Base-by-base conservation (phyloP, 1,140 invertebrate genomes). In the Zaprionus vittiger region DNA sequence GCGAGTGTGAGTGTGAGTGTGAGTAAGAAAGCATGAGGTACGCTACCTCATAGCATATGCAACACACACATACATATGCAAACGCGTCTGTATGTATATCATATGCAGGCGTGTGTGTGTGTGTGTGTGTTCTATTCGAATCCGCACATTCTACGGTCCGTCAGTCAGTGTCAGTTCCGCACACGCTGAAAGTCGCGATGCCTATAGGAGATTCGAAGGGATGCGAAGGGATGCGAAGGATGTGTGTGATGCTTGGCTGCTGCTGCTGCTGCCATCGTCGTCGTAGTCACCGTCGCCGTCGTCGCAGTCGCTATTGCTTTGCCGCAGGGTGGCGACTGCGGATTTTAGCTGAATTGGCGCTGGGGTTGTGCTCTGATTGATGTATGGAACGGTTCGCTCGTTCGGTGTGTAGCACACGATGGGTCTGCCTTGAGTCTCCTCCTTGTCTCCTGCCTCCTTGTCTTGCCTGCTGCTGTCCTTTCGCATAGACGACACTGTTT, bases 281-380 rank as follows among this genome's bases (percentile, higher is more conserved):
- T 20, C 47, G 12, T n/a, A 41, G 38, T 64, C 26, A 5, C 6
- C 26, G 37, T 5, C 37, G 59, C 54, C 14, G 34, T 61, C 31
- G 38, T 72, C 44, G 41, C 34, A 44, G 60, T 76, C 63, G 68
- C 73, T 79, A 63, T 77, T 72, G 73, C 77, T 68, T 77, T 80
- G 78, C 78, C 78, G 78, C 78, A 77, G 78, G 78, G 78, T 77
- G 78, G 78, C 63, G 59, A 80, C 78, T 80, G 78, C 78, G 74
- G 78, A 80, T 73, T 80, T 80, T 64, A 77, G 74, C 68, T 80
- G 74, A 73, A 77, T 77, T 77, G 78, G 73, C 73, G 75, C 63
- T 55, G 78, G 78, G 78, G 78, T 80, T 80, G 78, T 55, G 78
- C 78, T 69, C 73, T 80, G 78, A 80, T 80, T 80, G 78, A 80